These are phyloP conservation scores for Pyrochroa serraticornis DNA, from an alignment of 2,888 invertebrate species.

Conservation along the genomic window DNA sequence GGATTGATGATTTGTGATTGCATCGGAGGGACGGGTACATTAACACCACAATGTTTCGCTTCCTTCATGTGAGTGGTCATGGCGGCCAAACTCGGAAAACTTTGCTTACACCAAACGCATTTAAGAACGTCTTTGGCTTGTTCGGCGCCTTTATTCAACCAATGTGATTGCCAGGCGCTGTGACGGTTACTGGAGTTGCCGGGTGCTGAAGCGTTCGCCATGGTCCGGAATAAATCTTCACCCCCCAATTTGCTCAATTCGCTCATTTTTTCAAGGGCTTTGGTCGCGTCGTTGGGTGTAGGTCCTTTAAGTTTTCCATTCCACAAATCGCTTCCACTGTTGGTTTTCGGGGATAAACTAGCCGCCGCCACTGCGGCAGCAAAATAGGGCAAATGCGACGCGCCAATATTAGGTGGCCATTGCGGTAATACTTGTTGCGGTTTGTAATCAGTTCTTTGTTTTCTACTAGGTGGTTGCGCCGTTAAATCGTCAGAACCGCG, in stretches of 20 bases:
- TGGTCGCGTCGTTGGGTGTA: slow-evolving; percentile 81
- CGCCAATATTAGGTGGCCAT: slow-evolving; percentile 79
- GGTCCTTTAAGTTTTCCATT: slow-evolving; percentile 79
- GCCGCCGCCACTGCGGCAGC: slow-evolving; percentile 79
- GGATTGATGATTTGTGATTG: slow-evolving; percentile 63
- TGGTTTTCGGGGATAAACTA: slow-evolving; percentile 73
- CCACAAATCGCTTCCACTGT: slow-evolving; percentile 66
- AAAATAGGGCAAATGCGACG: slow-evolving; percentile 79
- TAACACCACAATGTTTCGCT: slow-evolving; percentile 93
- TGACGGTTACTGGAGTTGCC: slow-evolving; percentile 70
- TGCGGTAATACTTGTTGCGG: slow-evolving; percentile 69
- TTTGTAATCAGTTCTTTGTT: slow-evolving; percentile 73
- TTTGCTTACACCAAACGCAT: slow-evolving; percentile 98
- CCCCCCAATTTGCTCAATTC: slow-evolving; percentile 86
- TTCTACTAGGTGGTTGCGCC: slow-evolving; percentile 69
- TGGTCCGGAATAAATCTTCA: slow-evolving; percentile 73
- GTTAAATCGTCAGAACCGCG: slow-evolving; percentile 67
- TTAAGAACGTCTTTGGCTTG: slow-evolving; percentile 95
- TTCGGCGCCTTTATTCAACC: slow-evolving; percentile 95
- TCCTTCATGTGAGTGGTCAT: slow-evolving; percentile 98
- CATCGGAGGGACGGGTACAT: slow-evolving; percentile 75
- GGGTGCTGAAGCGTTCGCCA: slow-evolving; percentile 61
- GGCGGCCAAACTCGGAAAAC: slow-evolving; percentile 91
- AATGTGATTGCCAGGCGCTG: slow-evolving; percentile 96
- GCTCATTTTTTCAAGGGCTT: slow-evolving; percentile 90